Evolutionary conservation across 1,140 invertebrate species (phyloP), one percentile per base, ranked within the genome.

Genomic region (Varroa destructor): DNA sequence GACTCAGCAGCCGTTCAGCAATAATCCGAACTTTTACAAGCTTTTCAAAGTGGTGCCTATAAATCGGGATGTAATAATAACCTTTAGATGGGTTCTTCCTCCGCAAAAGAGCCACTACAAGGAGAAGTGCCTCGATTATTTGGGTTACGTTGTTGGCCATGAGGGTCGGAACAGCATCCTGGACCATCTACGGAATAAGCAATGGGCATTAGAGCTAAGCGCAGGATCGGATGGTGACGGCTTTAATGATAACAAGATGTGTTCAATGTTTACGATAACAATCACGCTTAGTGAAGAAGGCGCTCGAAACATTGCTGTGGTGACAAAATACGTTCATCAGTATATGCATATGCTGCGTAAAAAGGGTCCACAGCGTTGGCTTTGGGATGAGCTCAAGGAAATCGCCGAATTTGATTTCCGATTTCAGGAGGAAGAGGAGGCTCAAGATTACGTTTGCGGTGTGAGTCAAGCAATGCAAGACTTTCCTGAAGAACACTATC

Each of bases 1-100:
- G 12, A n/a, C 12, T 12, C 12, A 46, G 3, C 12, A 43, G 40
- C 61, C 61, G 37, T 67, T 67, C 37, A 67, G 40, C 61, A 46
- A 67, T 8, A 67, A 67, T 67, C 61, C 61, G 40, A 46, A 67
- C 61, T 67, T 67, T 46, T 40, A 43, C 61, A 67, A 67, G 40
- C 61, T 67, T n/a, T 75, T 76, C 46, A 76, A 75, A 73, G 78
- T 78, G 6, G 78, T 81, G 5, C 82, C 82, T 43, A 78, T 83
- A 14, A 81, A 82, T 73, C 81, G 83, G 74, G 76, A 79, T 6
- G 74, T 81, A 56, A 77, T 78, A 61, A 72, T 83, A 67, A 75
- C 75, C 55, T 74, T 82, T 2, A 76, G 75, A 25, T 83, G 82
- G 80, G 77, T 80, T 5, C 79, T 81, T 40, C 80, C 80, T 56